These are phyloP conservation scores for Chrysaora quinquecirrha DNA, from an alignment of 30 jellyfish, hydroid and myxozoan genomes.

Conservation along the genomic window DNA sequence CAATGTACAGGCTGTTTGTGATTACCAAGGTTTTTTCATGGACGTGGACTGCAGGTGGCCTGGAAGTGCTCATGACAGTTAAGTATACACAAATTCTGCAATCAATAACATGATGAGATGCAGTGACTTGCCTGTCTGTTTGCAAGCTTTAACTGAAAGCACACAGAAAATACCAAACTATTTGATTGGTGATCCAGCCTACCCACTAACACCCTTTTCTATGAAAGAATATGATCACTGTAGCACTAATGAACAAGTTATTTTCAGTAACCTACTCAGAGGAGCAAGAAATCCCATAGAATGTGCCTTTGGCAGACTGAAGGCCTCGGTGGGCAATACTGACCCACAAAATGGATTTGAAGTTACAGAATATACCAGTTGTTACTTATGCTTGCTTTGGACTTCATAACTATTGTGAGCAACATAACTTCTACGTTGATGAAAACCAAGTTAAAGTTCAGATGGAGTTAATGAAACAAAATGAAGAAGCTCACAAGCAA, in stretches of 20 bases:
- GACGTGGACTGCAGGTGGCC: constrained; percentile 52
- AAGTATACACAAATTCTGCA: constrained; percentile 37
- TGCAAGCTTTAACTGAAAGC: not conserved
- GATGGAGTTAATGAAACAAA: constrained; percentile 3
- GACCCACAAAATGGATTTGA: constrained; percentile 18
- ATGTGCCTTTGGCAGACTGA: constrained; percentile 71
- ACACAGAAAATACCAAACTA: not conserved
- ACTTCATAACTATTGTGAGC: constrained; percentile 54
- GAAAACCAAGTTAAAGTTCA: constrained; percentile 32
- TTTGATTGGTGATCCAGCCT: not conserved
- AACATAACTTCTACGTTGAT: constrained; percentile 1
- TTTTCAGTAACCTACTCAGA: constrained; percentile 35
- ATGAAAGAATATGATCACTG: constrained; percentile 14
- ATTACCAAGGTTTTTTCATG: constrained; percentile 51
- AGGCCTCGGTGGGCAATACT: constrained; percentile 60
- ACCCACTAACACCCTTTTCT: not conserved
- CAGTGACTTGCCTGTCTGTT: constrained; percentile 23
- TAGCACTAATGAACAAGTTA: constrained; percentile 36
- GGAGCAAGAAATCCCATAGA: constrained; percentile 66
- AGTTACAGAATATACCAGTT: constrained; percentile 13
- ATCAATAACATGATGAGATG: constrained; percentile 18
- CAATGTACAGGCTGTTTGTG: constrained; percentile 5
- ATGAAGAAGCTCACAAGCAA: constrained; percentile 17
- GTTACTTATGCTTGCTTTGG: constrained; percentile 59
- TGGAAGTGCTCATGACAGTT: not conserved